phyloP scores from a whole-genome alignment of 2,113 vertebrate species.

The Orcinus orca region DNA sequence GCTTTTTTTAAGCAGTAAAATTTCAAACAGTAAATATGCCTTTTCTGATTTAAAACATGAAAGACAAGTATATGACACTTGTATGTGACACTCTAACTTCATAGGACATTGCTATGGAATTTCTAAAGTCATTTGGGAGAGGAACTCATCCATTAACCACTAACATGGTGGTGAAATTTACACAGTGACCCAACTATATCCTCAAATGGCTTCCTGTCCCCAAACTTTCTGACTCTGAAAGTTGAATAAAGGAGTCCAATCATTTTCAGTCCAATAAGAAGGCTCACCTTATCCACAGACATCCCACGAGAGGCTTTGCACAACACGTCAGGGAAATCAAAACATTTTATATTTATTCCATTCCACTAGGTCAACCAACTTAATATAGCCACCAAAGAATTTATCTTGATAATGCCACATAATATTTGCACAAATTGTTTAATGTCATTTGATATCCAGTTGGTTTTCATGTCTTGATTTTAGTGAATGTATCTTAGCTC shows the following conservation, averaged over 20 bases:
- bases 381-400: background rate
- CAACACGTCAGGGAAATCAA: background rate
- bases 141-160: background rate
- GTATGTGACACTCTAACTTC: background rate
- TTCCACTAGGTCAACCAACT: background rate
- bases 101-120: background rate
- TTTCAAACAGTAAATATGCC: background rate
- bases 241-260: background rate
- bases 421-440: background rate
- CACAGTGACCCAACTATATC: background rate
- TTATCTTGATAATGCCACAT: background rate
- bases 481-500: background rate
- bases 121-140: background rate
- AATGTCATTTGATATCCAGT: background rate
- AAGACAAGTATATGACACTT: background rate
- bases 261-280: background rate
- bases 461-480: background rate
- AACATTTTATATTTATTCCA: background rate
- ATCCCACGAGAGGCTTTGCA: background rate
- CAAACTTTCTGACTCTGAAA: background rate
- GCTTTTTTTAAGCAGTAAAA: background rate
- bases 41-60: conserved; percentile 10
- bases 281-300: background rate
- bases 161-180: background rate
- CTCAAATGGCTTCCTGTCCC: background rate